Base-by-base conservation (phyloP, 2,888 invertebrate species). In the Hipparchia sbordonii region DNA sequence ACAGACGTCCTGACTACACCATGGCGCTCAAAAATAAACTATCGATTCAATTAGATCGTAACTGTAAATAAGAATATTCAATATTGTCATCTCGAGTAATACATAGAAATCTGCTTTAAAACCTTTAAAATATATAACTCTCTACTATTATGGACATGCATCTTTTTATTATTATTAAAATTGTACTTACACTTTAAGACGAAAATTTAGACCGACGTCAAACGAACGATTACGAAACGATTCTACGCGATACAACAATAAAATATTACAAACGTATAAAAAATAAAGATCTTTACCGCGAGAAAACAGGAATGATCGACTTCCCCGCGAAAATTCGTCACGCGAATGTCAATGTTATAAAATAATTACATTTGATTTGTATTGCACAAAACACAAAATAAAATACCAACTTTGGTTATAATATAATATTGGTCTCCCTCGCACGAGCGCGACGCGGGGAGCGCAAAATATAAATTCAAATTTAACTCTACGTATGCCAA, bases 261-360 rank as follows among this genome's bases (percentile, higher is more conserved):
- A 82, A 82, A 82, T 79, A 82, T 82, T 82, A 85, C 82, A 91
- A 92, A 91, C 85, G 88, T 91, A 89, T 91, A 92, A 91, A 93
- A 92, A 93, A 92, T 92, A 93, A 93, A 93, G 91, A 92, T 93
- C 90, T 92, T 89, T 82, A 85, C 85, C 85, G 89, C 87, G 89
- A 89, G 84, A 89, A 87, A 86, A 83, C 77, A 91, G 92, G 92
- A 92, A 93, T 92, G 92, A 79, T 81, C 79, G 85, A 84, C 63
- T 67, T 73, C 80, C 87, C 85, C 83, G 83, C 82, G 82, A 79
- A 84, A 82, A 81, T 82, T 78, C 81, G 77, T 78, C 79, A 75
- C 73, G 77, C 74, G 75, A 69, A 77, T 73, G 80, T 78, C 78
- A 77, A 75, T 75, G 56, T 71, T 74, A 75, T 75, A 77, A 76